Evolutionary conservation across 1,140 invertebrate species (phyloP).

Genomic region (Phthorimaea operculella): DNA sequence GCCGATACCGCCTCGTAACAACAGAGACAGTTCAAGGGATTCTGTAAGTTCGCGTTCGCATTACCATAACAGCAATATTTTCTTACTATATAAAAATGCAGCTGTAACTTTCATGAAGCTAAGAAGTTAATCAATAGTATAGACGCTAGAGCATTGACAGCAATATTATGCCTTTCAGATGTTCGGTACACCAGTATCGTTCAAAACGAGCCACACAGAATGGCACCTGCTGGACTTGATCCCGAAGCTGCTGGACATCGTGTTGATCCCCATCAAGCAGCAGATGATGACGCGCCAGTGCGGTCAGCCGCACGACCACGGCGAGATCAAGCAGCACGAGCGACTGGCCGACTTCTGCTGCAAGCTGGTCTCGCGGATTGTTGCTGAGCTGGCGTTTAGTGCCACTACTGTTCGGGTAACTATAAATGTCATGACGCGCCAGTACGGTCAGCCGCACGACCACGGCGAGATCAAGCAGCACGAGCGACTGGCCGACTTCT

Average conservation of each 20-base stretch:
- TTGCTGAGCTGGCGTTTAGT: conserved; percentile 88
- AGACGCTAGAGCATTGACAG: not conserved
- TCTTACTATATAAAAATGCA: too few species aligned
- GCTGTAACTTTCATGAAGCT: too few species aligned
- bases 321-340: conserved; percentile 40
- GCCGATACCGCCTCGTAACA: conserved; percentile 43
- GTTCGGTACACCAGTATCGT: too few species aligned
- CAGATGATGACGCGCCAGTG: conserved; percentile 59
- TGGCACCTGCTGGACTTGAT: conserved; percentile 90
- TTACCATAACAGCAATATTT: too few species aligned
- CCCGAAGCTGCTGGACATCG: conserved; percentile 83
- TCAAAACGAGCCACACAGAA: conserved; percentile 31
- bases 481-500: too few species aligned
- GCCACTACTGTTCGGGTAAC: conserved; percentile 65
- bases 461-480: conserved; percentile 46
- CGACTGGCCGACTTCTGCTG: conserved; percentile 84
- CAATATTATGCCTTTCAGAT: too few species aligned
- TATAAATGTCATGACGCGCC: conserved; percentile 21
- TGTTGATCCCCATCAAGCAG: conserved; percentile 79
- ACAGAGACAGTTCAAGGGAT: conserved; percentile 19
- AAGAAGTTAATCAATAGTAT: not conserved
- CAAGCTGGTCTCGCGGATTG: conserved; percentile 83
- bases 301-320: conserved; percentile 50
- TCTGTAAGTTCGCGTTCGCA: too few species aligned
- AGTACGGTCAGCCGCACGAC: conserved; percentile 47